These are phyloP conservation scores for Tetropium fuscum DNA, from an alignment of 2,888 invertebrate genomes.

Conservation along the genomic window DNA sequence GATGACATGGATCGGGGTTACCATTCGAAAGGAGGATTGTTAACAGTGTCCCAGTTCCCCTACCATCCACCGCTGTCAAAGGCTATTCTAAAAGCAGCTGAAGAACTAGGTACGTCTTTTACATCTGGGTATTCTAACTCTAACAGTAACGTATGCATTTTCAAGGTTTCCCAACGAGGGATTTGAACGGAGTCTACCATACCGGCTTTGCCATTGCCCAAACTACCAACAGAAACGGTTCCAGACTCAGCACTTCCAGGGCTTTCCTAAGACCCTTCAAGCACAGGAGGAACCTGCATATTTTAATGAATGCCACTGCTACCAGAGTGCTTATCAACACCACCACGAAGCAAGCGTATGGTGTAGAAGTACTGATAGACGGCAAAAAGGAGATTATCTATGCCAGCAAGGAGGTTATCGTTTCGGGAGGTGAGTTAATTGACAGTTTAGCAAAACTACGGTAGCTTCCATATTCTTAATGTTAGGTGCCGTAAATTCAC, in stretches of 20 bases:
- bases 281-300: slow-evolving; percentile 81
- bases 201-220: slow-evolving; percentile 91
- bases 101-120: slow-evolving; percentile 76
- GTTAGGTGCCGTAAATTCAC: slow-evolving; percentile 88
- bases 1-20: slow-evolving; percentile 81
- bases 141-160: slow-evolving; percentile 1
- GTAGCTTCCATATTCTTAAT: neutral
- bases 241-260: slow-evolving; percentile 83
- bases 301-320: slow-evolving; percentile 86
- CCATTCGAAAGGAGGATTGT: slow-evolving; percentile 81
- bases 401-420: slow-evolving; percentile 77
- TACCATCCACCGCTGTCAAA: slow-evolving; percentile 87
- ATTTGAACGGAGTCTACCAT: slow-evolving; percentile 83
- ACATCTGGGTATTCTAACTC: too few relatives aligned
- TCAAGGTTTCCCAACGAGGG: slow-evolving; percentile 78
- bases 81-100: slow-evolving; percentile 82
- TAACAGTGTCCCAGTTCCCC: slow-evolving; percentile 85
- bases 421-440: slow-evolving; percentile 66
- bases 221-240: slow-evolving; percentile 88
- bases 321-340: slow-evolving; percentile 82
- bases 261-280: slow-evolving; percentile 86
- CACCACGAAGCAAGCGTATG: slow-evolving; percentile 79
- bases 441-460: neutral
- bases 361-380: slow-evolving; percentile 76
- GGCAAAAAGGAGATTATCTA: slow-evolving; percentile 72